Evolutionary conservation across 2,888 invertebrate genomes (phyloP).

Genomic region (Ceramica pisi): DNA sequence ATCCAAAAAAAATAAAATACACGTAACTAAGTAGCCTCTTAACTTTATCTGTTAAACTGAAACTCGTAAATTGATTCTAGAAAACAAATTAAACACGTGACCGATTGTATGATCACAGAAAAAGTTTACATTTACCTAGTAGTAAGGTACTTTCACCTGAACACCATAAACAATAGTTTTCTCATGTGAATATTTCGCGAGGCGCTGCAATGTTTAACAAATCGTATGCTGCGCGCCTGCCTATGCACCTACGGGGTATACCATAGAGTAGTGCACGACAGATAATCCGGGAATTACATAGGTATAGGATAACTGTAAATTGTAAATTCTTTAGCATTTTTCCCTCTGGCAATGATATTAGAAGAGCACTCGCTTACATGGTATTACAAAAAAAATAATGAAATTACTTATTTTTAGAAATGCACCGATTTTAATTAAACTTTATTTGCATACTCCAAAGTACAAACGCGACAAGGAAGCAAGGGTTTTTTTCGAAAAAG

Average conservation of each 20-base stretch:
- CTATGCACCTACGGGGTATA: constrained; percentile 13
- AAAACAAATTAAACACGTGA: too few relatives aligned
- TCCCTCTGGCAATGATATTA: neutral
- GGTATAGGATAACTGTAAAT: neutral
- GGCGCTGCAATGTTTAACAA: constrained; percentile 40
- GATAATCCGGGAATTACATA: neutral
- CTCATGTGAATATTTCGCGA: constrained; percentile 13
- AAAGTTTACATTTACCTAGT: neutral
- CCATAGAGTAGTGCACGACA: constrained; percentile 15
- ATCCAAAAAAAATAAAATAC: too few relatives aligned
- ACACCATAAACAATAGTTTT: constrained; percentile 10
- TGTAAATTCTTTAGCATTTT: neutral
- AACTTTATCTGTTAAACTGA: too few relatives aligned
- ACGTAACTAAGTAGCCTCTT: too few relatives aligned
- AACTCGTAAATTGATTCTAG: too few relatives aligned
- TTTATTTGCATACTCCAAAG: too few relatives aligned
- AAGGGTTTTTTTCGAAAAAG: too few relatives aligned
- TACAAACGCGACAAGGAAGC: too few relatives aligned
- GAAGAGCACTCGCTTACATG: neutral
- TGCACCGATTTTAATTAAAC: too few relatives aligned
- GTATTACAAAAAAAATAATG: too few relatives aligned
- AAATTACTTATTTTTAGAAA: too few relatives aligned
- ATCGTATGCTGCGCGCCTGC: constrained; percentile 26
- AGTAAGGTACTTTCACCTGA: neutral
- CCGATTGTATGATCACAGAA: too few relatives aligned